Evolutionary conservation across 2,888 invertebrate species (phyloP).

Genomic region (Trissonchulus sp.): DNA sequence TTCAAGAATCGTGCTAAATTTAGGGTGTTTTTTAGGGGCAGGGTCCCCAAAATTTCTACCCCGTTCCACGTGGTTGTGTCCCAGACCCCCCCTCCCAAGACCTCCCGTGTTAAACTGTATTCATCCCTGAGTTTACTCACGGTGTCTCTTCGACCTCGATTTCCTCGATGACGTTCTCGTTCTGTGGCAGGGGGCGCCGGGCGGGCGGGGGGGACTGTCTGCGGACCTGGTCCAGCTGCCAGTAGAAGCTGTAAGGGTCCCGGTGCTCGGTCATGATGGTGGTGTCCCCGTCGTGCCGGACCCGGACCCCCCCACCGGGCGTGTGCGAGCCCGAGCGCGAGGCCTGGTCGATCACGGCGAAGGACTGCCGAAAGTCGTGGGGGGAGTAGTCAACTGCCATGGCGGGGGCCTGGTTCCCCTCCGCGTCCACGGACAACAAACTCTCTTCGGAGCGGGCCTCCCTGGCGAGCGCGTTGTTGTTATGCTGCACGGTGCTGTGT

Average conservation of each 20-base stretch:
- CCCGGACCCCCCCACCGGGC: constrained; percentile 38
- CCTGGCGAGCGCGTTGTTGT: too few relatives aligned
- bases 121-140: too few relatives aligned
- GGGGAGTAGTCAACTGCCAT: constrained; percentile 30
- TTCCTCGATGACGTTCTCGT: constrained; percentile 49
- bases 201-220: constrained; percentile 39
- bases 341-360: constrained; percentile 31
- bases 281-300: constrained; percentile 45
- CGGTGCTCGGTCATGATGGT: constrained; percentile 50
- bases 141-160: constrained; percentile 38
- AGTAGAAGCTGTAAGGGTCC: constrained; percentile 53
- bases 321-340: constrained; percentile 19
- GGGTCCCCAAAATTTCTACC: too few relatives aligned
- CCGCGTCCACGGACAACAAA: too few relatives aligned
- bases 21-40: too few relatives aligned
- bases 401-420: too few relatives aligned
- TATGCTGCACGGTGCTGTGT: too few relatives aligned
- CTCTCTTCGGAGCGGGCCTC: too few relatives aligned
- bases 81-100: too few relatives aligned
- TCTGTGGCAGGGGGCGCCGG: constrained; percentile 35
- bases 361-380: constrained; percentile 30
- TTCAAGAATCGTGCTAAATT: too few relatives aligned
- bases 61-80: too few relatives aligned
- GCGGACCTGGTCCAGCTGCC: constrained; percentile 49
- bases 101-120: too few relatives aligned